phyloP scores from a whole-genome alignment of 2,113 vertebrate genomes.

The Bufo gargarizans region DNA sequence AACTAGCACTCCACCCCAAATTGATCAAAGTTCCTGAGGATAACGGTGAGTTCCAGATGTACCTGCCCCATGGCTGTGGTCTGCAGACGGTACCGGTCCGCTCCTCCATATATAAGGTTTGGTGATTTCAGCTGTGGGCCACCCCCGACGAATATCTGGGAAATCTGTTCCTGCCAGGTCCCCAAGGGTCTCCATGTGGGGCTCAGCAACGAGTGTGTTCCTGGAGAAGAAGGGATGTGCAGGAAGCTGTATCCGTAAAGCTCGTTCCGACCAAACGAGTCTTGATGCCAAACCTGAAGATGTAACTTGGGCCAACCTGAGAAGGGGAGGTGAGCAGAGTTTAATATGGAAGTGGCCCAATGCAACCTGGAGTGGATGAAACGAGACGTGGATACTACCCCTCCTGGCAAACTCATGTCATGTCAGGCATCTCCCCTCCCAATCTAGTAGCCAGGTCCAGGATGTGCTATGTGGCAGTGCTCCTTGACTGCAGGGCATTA shows the following conservation, averaged over 20 bases:
- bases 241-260: slow-evolving; percentile 86
- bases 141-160: slow-evolving; percentile 82
- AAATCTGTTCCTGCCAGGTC: slow-evolving; percentile 83
- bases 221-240: slow-evolving; percentile 84
- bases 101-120: slow-evolving; percentile 81
- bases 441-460: too few species aligned
- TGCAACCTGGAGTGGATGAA: background rate
- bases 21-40: slow-evolving; percentile 84
- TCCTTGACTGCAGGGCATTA: too few species aligned
- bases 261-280: slow-evolving; percentile 82
- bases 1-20: slow-evolving; percentile 84
- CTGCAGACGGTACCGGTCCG: slow-evolving; percentile 86
- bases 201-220: slow-evolving; percentile 80
- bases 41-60: slow-evolving; percentile 80
- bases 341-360: background rate
- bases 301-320: slow-evolving; percentile 88
- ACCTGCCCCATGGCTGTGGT: slow-evolving; percentile 82
- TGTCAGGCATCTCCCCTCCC: too few species aligned
- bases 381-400: too few species aligned
- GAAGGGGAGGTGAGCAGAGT: background rate
- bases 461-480: too few species aligned
- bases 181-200: slow-evolving; percentile 86
- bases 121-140: slow-evolving; percentile 83
- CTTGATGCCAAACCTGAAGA: slow-evolving; percentile 90
- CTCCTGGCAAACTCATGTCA: too few species aligned